phyloP scores from a whole-genome alignment of 2,888 invertebrate genomes.

The Acanthosepion esculentum region DNA sequence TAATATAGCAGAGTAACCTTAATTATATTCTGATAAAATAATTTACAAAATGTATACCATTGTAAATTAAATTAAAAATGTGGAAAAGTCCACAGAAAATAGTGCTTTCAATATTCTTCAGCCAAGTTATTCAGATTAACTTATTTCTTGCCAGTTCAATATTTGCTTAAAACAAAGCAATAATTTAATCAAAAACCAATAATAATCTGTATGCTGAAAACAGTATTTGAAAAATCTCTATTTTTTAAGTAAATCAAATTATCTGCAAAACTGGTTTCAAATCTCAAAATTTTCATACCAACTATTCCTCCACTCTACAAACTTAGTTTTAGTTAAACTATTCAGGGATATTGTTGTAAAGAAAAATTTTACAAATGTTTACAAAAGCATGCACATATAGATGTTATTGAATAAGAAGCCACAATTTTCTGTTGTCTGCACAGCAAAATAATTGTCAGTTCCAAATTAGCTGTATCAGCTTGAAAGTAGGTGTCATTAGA shows the following conservation, averaged over 20 bases:
- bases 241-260: not conserved
- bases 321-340: not conserved
- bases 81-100: not conserved
- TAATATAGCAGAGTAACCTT: not conserved
- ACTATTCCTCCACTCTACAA: not conserved
- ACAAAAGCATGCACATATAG: not conserved
- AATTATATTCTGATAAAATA: not conserved
- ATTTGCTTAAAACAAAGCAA: not conserved
- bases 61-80: not conserved
- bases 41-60: not conserved
- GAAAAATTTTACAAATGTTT: not conserved
- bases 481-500: not conserved
- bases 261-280: not conserved
- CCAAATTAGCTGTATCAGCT: not conserved
- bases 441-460: not conserved
- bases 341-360: not conserved
- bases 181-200: constrained; percentile 9
- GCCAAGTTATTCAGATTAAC: not conserved
- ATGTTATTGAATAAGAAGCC: not conserved
- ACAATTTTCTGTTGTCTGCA: constrained; percentile 33
- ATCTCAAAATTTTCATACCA: not conserved
- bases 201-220: not conserved
- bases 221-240: not conserved
- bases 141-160: not conserved
- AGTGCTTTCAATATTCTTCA: not conserved